Evolutionary conservation across 2,113 vertebrate species (phyloP).

Genomic region (Nymphicus hollandicus): DNA sequence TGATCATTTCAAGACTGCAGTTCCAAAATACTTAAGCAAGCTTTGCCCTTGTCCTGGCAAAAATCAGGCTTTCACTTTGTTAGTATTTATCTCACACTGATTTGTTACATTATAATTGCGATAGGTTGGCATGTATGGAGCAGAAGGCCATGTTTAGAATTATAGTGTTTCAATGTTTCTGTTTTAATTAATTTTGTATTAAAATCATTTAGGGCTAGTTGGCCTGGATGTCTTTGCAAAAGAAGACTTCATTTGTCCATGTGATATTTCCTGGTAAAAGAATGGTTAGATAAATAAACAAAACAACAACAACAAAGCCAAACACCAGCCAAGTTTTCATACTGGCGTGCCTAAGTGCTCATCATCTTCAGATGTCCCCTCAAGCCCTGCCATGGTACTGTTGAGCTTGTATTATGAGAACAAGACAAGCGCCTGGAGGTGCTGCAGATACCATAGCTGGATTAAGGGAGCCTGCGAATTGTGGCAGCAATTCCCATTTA

Average conservation of each 20-base stretch:
- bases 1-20: slow-evolving; percentile 52
- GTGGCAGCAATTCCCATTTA: slow-evolving; percentile 42
- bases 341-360: background rate
- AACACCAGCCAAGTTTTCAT: background rate
- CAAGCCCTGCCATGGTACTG: background rate
- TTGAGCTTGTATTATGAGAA: slow-evolving; percentile 48
- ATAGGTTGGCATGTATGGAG: slow-evolving; percentile 26
- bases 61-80: slow-evolving; percentile 42
- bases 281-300: background rate
- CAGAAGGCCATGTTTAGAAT: slow-evolving; percentile 51
- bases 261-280: slow-evolving; percentile 5
- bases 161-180: slow-evolving; percentile 37
- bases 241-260: background rate
- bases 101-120: slow-evolving; percentile 47
- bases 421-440: slow-evolving; percentile 27
- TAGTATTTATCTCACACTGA: slow-evolving; percentile 33
- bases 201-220: slow-evolving; percentile 5
- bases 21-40: slow-evolving; percentile 70
- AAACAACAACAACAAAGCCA: background rate
- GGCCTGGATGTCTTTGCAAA: background rate
- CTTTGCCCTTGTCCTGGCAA: slow-evolving; percentile 56
- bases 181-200: slow-evolving; percentile 42
- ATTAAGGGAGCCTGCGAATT: slow-evolving; percentile 26
- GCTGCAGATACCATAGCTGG: background rate
- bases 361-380: slow-evolving; percentile 18